Evolutionary conservation across 1,140 invertebrate species (phyloP), one percentile per base, ranked within the genome.

Genomic region (Drosophila pandora): DNA sequence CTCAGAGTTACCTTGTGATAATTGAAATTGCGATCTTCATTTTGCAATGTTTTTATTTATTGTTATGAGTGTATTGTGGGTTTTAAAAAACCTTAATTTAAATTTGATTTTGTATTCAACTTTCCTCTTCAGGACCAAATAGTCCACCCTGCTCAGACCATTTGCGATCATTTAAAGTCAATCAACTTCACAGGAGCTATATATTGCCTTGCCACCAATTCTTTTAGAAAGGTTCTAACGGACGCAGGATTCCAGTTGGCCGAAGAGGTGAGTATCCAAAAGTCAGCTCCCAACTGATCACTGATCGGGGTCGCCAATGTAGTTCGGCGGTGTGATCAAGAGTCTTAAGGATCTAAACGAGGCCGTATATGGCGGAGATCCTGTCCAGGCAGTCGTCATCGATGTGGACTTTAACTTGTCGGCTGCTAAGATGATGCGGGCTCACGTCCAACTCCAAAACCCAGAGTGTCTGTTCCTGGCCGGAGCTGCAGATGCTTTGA

Each of bases 331-430:
- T 56, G 23, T 90, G 13, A 81, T 90, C 21, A 89, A 90, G 3
- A 90, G 70, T 25, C 91, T 70, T 23, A 52, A 9, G 83, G 92
- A 52, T 91, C 89, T 61, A 47, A 89, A n/a, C n/a, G 91, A 63
- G 82, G 92, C 59, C 92, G 75, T 93, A 4, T 78, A 79, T 10
- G 82, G 90, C 6, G 82, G 92, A 5, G 76, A 92, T 10, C 77
- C 92, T 7, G 90, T 93, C 6, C 90, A 93, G 6, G 93, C 93
- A 3, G 93, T 93, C 4, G 82, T 93, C 6, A 92, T 93, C 39
- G 93, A 93, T 83, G 92, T 93, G 47, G 93, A 93, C 67, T 93
- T 92, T 39, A 93, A 92, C 76, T 70, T 93, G 28, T 93, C 92
- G 39, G 68, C 92, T 8, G 76, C 91, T 0, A 93, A 93, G 56